Evolutionary conservation across 2,888 invertebrate species (phyloP), one percentile per base, ranked within the genome.

Genomic region (Ctena decussata): DNA sequence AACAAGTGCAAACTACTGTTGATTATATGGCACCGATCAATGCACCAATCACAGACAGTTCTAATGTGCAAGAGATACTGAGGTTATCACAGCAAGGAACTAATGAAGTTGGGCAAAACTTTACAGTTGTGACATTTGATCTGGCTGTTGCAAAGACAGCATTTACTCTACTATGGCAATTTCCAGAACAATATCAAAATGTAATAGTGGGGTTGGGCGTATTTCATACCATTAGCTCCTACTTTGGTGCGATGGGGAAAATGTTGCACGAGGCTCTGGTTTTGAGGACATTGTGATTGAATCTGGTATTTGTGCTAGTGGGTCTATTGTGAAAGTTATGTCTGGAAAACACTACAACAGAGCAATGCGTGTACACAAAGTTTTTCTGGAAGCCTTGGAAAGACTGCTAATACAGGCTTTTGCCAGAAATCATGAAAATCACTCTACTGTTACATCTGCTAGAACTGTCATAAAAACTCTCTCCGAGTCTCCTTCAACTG

Each of bases 201-300:
- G 70, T 69, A 0, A 74, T 86, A 11, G 65, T 86, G 1, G 21
- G 75, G 0, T 37, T 83, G 80, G 86, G 86, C n/a, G 77, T 49
- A 0, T 90, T 88, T 41, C 90, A 87, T 65, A 78, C 82, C 0
- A 65, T n/a, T n/a, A n/a, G n/a, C n/a, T n/a, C n/a, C n/a, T n/a
- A n/a, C n/a, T n/a, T 78, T 0, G 77, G 81, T 15, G 73, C 85
- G 5, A 0, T 87, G 46, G 85, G 88, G 0, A 88, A 86, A 75
- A 41, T 49, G n/a, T n/a, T 86, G 30, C n/a, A n/a, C 24, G 69
- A n/a, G 79, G 80, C 0, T 86, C 80, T 83, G 88, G 85, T 24
- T 77, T 90, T 30, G 30, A 72, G 1, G 85, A 82, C 27, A 77
- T 86, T 32, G 37, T 86, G 1, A 71, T 83, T 0, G 86, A 80